Conservation (phyloP, 2,888 invertebrate species). For the Zygogramma bicolorata region DNA sequence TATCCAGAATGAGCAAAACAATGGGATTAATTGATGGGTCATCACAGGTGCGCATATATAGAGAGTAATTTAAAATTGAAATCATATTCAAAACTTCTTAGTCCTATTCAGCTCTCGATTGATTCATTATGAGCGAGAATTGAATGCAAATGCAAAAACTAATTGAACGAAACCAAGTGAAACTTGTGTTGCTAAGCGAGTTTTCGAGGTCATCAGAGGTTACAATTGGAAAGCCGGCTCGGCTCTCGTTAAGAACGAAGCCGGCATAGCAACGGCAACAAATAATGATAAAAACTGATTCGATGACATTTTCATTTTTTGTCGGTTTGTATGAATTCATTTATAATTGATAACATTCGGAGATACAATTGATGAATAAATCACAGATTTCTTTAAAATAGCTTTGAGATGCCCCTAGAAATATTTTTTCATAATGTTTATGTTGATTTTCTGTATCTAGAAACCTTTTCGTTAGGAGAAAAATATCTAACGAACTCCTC, state of each 20-base stretch:
- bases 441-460: background rate
- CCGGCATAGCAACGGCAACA: constrained; percentile 28
- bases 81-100: background rate
- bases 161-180: constrained; percentile 34
- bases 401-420: too few species aligned
- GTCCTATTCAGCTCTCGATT: background rate
- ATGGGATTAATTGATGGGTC: background rate
- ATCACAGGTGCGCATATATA: background rate
- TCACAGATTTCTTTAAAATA: too few species aligned
- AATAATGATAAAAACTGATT: background rate
- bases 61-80: background rate
- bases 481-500: background rate
- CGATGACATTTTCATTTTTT: too few species aligned
- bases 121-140: constrained; percentile 5
- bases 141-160: constrained; percentile 30
- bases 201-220: constrained; percentile 50
- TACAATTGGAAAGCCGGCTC: constrained; percentile 30
- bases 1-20: background rate
- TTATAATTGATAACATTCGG: too few species aligned
- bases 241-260: constrained; percentile 27
- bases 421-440: background rate
- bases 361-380: too few species aligned
- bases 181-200: constrained; percentile 41
- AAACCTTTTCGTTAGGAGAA: too few species aligned
- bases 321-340: too few species aligned